Evolutionary conservation across 2,888 invertebrate genomes (phyloP), one percentile per base, ranked within the genome.

Genomic region (Cybosia mesomella): DNA sequence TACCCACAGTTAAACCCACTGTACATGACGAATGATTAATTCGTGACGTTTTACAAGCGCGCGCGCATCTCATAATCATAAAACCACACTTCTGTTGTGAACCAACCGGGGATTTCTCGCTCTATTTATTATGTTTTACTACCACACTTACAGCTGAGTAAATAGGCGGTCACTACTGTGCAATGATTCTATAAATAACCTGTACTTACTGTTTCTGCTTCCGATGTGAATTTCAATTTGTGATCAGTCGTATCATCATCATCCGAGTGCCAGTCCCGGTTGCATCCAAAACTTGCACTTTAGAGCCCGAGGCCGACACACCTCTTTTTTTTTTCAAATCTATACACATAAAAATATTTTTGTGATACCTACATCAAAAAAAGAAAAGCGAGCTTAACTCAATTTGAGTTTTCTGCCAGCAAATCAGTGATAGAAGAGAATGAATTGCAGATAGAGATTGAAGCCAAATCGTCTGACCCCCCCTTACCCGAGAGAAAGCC

Each of bases 41-140:
- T 83, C 83, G 70, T 77, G 79, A 77, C 76, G 76, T 80, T 80
- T 81, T 77, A 81, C 79, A 77, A 81, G 85, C 84, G 86, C 85
- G 83, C 84, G 86, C 84, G 87, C 88, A 88, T 88, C 88, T 89
- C 86, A 88, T 89, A 87, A 87, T 89, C 89, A 84, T 91, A 89
- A 91, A 91, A 86, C 87, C 83, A 84, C 85, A 86, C 86, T 87
- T 86, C 82, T 82, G 85, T 82, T 76, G 76, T 70, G 76, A 73
- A 70, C 85, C 75, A 80, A 82, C 80, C 84, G 82, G 78, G 82
- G 83, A 89, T 90, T 91, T 90, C 89, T 87, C 87, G 88, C 80
- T 83, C 83, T 86, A 87, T 89, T 89, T 89, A 86, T 84, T 87
- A 83, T 87, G 85, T 87, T 89, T 89, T 88, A 89, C 76, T 85